Evolutionary conservation across 2,113 vertebrate species (phyloP).

Genomic region (Spizaetus ornatus): DNA sequence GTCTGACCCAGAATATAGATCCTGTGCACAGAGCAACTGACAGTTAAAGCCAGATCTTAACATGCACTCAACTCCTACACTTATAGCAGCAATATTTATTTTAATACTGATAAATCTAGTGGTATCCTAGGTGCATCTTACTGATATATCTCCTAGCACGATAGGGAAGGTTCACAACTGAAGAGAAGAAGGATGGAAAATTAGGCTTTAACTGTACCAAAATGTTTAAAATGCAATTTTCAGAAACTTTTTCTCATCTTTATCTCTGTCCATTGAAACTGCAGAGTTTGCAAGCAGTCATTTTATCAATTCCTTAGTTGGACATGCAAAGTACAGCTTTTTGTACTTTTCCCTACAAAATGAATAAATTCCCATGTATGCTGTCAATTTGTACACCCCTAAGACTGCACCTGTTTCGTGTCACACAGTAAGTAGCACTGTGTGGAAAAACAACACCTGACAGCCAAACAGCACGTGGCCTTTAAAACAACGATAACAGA

Average conservation of each 20-base stretch:
- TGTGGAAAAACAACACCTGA: neutral
- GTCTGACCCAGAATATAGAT: neutral
- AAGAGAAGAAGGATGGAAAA: neutral
- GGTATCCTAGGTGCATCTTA: neutral
- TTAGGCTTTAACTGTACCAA: neutral
- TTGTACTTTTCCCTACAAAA: neutral
- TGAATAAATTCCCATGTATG: neutral
- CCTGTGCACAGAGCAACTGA: neutral
- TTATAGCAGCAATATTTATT: neutral
- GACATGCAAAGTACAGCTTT: neutral
- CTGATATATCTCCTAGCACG: neutral
- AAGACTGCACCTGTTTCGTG: neutral
- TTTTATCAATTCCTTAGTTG: neutral
- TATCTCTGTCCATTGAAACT: neutral
- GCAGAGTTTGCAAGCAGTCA: neutral
- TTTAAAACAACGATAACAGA: neutral
- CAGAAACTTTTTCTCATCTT: neutral
- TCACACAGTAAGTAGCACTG: neutral
- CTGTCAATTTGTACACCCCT: neutral
- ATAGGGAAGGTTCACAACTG: neutral
- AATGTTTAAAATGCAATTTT: neutral
- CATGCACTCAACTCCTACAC: neutral
- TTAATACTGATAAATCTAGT: neutral
- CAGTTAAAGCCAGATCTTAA: neutral
- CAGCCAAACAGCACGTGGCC: neutral